Evolutionary conservation across 2,113 vertebrate genomes (phyloP).

Genomic region (Coregonus clupeaformis): DNA sequence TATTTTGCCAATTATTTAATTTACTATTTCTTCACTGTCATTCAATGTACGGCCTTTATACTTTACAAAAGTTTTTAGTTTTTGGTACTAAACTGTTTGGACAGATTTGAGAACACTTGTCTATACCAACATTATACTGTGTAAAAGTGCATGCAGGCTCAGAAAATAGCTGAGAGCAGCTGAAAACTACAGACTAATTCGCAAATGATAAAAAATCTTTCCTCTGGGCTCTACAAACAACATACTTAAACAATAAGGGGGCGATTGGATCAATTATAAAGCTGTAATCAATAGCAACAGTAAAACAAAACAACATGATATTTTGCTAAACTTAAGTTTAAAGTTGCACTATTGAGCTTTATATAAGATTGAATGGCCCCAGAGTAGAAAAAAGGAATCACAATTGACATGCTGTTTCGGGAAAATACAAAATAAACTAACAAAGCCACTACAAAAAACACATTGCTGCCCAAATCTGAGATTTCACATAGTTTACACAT

Average conservation of each 20-base stretch:
- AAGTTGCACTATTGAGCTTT: constrained; percentile 25
- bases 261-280: constrained; percentile 70
- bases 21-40: too few species aligned
- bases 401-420: constrained; percentile 67
- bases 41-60: too few species aligned
- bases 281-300: constrained; percentile 42
- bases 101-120: too few species aligned
- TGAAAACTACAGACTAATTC: too few species aligned
- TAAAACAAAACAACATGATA: neutral
- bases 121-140: too few species aligned
- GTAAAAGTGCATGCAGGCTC: too few species aligned
- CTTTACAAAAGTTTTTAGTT: too few species aligned
- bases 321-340: neutral
- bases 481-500: constrained; percentile 58
- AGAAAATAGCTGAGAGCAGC: too few species aligned
- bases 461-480: constrained; percentile 80
- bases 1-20: too few species aligned
- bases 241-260: constrained; percentile 45
- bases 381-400: constrained; percentile 46
- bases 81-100: too few species aligned
- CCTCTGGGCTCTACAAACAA: constrained; percentile 67
- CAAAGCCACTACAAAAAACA: constrained; percentile 68
- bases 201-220: constrained; percentile 46
- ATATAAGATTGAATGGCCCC: constrained; percentile 72
- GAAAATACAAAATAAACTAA: constrained; percentile 58